Evolutionary conservation across 2,797 vertebrate genomes (phyloP).

Genomic region (Prunella strophiata): DNA sequence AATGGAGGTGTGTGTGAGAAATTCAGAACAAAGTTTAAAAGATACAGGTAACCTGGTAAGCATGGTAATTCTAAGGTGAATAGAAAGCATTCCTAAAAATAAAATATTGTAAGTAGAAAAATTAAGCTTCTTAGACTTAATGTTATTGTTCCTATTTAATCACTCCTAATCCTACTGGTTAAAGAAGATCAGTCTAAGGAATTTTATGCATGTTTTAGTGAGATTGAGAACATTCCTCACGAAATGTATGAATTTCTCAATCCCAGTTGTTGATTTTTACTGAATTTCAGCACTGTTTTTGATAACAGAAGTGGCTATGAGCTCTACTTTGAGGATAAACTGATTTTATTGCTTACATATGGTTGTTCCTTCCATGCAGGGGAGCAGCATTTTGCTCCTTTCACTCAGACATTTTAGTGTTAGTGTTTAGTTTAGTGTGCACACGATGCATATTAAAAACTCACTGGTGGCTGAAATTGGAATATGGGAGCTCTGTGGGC

Average conservation of each 20-base stretch:
- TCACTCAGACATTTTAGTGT: neutral
- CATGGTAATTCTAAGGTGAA: neutral
- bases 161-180: neutral
- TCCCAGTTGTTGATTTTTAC: neutral
- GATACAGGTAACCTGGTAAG: neutral
- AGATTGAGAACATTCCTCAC: neutral
- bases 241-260: neutral
- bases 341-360: neutral
- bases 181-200: neutral
- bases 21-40: neutral
- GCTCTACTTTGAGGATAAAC: neutral
- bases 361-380: neutral
- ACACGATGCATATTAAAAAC: neutral
- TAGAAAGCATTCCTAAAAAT: neutral
- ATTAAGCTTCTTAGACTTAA: neutral
- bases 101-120: neutral
- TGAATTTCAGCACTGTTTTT: neutral
- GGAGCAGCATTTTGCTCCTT: neutral
- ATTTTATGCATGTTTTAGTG: neutral
- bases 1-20: neutral
- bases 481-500: neutral
- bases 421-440: neutral
- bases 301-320: neutral
- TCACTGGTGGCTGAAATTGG: neutral
- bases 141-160: neutral